phyloP scores from a whole-genome alignment of 2,888 invertebrate species.

The Cataglyphis altisquamis region DNA sequence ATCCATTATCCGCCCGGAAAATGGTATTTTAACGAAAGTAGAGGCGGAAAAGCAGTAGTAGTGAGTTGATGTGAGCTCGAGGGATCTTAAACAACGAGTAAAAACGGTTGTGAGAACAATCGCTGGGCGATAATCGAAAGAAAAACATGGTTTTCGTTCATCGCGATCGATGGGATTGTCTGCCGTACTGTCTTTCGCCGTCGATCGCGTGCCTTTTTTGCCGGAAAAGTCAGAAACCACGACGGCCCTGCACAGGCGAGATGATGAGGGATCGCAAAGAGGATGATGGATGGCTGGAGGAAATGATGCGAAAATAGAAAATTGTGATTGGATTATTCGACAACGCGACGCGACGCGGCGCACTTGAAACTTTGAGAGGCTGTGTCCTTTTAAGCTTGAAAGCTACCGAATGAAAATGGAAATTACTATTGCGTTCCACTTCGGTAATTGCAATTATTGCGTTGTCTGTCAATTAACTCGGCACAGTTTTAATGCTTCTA shows the following conservation, averaged over 20 bases:
- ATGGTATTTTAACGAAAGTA: slow-evolving; percentile 26
- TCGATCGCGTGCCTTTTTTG: slow-evolving; percentile 64
- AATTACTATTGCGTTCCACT: slow-evolving; percentile 72
- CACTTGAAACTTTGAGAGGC: slow-evolving; percentile 52
- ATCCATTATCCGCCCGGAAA: slow-evolving; percentile 37
- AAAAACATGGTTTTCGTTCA: slow-evolving; percentile 15
- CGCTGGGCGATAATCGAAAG: slow-evolving; percentile 27
- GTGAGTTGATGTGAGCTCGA: neutral
- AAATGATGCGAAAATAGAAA: slow-evolving; percentile 62
- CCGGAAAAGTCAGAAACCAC: slow-evolving; percentile 26
- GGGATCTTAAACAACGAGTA: neutral
- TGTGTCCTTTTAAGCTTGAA: slow-evolving; percentile 64
- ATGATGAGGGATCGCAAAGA: neutral
- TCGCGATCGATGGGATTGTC: slow-evolving; percentile 59
- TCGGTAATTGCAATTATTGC: slow-evolving; percentile 74
- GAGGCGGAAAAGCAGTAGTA: neutral
- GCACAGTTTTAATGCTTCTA: slow-evolving; percentile 59
- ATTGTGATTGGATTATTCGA: slow-evolving; percentile 62
- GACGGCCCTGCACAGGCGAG: neutral
- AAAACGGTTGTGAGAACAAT: slow-evolving; percentile 42
- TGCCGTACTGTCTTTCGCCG: neutral
- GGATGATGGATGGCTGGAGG: neutral
- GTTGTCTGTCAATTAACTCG: slow-evolving; percentile 66
- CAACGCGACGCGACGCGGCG: slow-evolving; percentile 8
- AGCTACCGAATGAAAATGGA: slow-evolving; percentile 72